Base-by-base conservation (phyloP, 2,888 invertebrate genomes). In the Byasa hedistus region DNA sequence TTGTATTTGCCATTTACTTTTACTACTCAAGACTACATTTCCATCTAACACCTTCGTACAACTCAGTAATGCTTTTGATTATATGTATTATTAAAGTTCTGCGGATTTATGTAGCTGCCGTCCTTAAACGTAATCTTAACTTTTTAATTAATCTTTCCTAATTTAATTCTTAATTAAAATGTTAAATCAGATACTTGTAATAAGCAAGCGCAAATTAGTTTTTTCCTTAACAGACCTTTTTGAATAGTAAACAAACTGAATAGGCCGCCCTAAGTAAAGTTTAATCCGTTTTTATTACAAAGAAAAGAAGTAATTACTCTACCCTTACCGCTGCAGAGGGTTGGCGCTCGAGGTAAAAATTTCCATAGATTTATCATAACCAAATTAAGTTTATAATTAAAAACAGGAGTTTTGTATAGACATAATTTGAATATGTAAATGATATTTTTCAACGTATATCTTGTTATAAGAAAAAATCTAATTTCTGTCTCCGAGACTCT, bases 321-420 rank as follows among this genome's bases (percentile, higher is more conserved):
- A 87, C 90, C 90, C 87, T 89, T 89, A 86, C 85, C 84, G 82
- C 81, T 86, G 84, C 85, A 87, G 89, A 90, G 89, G 90, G 89
- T 85, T 85, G 84, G 81, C 84, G 78, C 85, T 78, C 80, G 88
- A 91, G 90, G 89, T 90, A 87, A 86, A 89, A 90, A 91, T 91
- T 91, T 90, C 91, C 91, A 91, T 91, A 91, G 91, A 91, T 91
- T 91, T 91, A 91, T 91, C 91, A 91, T 91, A 91, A 91, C 86
- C 85, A 91, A 91, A 91, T 91, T 91, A 91, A 91, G 89, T 91
- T 91, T 91, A 90, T 91, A 91, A 91, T 91, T 91, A 91, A 91
- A 91, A 91, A 87, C 91, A 88, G 86, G 88, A 90, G 87, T 91
- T 90, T 86, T 91, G 90, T 89, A 87, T 91, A 86, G 89, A 85